Conservation (phyloP, 2,797 vertebrate species). For the Antrozous pallidus region DNA sequence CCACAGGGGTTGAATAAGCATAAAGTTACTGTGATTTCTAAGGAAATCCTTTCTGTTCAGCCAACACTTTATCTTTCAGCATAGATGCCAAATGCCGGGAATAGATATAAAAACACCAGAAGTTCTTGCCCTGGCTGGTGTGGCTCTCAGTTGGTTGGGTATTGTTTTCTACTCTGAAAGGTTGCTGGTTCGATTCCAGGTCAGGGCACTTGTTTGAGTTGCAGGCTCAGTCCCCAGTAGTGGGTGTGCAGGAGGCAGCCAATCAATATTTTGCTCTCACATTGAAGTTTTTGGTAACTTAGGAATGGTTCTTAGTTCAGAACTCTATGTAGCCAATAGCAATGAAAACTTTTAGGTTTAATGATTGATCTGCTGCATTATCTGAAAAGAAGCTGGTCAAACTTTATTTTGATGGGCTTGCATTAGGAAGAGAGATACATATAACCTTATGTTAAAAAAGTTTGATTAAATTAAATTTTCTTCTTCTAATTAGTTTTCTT, state of each 20-base stretch:
- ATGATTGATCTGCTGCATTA: background rate
- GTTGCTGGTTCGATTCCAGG: background rate
- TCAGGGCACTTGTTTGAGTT: background rate
- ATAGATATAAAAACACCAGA: background rate
- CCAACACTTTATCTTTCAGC: background rate
- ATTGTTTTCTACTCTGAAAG: background rate
- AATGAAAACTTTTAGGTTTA: background rate
- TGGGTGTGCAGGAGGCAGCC: background rate
- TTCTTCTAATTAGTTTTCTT: background rate
- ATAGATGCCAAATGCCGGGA: background rate
- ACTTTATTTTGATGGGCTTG: background rate
- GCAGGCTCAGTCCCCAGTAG: background rate
- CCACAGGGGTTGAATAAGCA: background rate
- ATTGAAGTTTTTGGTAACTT: background rate
- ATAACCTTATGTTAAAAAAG: background rate
- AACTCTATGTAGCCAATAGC: background rate
- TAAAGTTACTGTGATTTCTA: background rate
- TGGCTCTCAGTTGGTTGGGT: background rate
- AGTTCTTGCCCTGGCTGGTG: background rate
- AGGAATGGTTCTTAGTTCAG: background rate
- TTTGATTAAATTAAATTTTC: conserved; percentile 16
- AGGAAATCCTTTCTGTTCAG: background rate
- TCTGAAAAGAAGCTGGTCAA: background rate
- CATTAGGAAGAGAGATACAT: background rate
- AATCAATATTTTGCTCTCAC: background rate